These are phyloP conservation scores for Ashinkailepas kermadecensis DNA, from an alignment of 2,888 invertebrate genomes.

Conservation along the genomic window DNA sequence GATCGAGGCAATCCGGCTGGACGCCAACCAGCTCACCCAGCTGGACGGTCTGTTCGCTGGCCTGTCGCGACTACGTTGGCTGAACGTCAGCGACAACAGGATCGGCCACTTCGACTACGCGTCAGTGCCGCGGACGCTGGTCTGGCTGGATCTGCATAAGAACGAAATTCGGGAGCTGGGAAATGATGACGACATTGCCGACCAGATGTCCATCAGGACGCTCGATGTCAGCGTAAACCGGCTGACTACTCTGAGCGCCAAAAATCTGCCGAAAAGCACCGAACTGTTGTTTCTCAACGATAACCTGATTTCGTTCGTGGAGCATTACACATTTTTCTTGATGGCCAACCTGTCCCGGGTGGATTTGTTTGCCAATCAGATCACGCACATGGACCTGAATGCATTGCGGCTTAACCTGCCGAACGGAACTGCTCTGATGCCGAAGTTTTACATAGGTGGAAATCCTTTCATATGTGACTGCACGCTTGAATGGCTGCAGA, in stretches of 20 bases:
- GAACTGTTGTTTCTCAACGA: constrained; percentile 70
- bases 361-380: constrained; percentile 71
- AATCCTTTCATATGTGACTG: constrained; percentile 84
- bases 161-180: constrained; percentile 75
- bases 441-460: constrained; percentile 74
- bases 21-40: constrained; percentile 70
- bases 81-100: constrained; percentile 78
- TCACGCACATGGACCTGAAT: constrained; percentile 48
- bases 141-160: constrained; percentile 76
- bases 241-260: constrained; percentile 70
- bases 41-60: constrained; percentile 71
- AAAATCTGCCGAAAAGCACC: constrained; percentile 73
- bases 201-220: constrained; percentile 63
- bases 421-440: constrained; percentile 60
- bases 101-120: constrained; percentile 78
- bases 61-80: constrained; percentile 71
- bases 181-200: constrained; percentile 60
- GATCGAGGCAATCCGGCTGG: constrained; percentile 52
- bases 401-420: constrained; percentile 53
- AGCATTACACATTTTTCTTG: constrained; percentile 80
- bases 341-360: constrained; percentile 75
- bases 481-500: constrained; percentile 83
- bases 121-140: constrained; percentile 73
- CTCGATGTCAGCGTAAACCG: constrained; percentile 74
- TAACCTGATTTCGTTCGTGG: constrained; percentile 71